These are phyloP conservation scores for Siphamia tubifer DNA, from an alignment of 2,113 vertebrate genomes.

Conservation along the genomic window DNA sequence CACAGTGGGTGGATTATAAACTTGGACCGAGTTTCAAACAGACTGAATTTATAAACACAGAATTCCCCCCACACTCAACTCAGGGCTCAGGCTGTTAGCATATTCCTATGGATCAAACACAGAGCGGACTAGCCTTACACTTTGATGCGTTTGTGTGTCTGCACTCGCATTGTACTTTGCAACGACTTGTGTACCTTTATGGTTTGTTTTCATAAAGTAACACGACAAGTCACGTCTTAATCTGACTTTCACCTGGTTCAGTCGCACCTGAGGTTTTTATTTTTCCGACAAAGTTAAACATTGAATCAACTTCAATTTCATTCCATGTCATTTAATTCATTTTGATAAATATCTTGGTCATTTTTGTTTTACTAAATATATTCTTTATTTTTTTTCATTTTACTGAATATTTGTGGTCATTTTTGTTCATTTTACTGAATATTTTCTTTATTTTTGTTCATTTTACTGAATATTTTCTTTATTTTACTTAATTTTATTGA, in stretches of 20 bases:
- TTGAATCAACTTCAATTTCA: too few relatives aligned
- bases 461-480: too few relatives aligned
- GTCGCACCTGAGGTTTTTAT: neutral
- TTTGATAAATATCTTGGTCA: too few relatives aligned
- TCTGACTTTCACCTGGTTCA: neutral
- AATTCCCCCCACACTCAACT: conserved; percentile 71
- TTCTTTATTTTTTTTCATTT: too few relatives aligned
- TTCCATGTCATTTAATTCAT: too few relatives aligned
- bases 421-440: too few relatives aligned
- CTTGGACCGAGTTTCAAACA: conserved; percentile 80
- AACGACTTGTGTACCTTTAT: conserved; percentile 16
- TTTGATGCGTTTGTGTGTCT: conserved; percentile 39
- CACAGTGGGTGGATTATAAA: conserved; percentile 80
- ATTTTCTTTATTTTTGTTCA: too few relatives aligned
- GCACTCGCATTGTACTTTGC: conserved; percentile 18
- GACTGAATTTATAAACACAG: conserved; percentile 74
- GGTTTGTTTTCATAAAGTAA: neutral
- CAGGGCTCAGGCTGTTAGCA: conserved; percentile 64
- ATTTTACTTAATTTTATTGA: too few relatives aligned
- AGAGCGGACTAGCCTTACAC: conserved; percentile 42
- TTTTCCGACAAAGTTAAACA: too few relatives aligned
- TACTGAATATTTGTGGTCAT: too few relatives aligned
- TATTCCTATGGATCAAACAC: conserved; percentile 68
- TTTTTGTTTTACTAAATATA: too few relatives aligned
- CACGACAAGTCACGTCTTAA: neutral